Base-by-base conservation (phyloP, 2,797 vertebrate species). In the Manis pentadactyla region DNA sequence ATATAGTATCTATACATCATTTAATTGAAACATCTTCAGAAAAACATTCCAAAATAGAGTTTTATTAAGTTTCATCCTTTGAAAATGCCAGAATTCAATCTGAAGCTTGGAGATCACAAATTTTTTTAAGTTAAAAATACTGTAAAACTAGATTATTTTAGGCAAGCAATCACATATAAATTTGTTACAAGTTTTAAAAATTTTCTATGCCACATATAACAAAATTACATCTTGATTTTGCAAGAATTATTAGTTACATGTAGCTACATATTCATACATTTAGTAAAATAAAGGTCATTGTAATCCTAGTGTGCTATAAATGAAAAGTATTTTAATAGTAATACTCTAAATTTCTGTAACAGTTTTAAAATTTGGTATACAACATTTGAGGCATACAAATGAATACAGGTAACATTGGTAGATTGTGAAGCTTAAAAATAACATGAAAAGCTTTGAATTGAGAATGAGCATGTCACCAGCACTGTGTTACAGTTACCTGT, bases 1-100 rank as follows among this genome's bases (percentile, higher is more conserved):
- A 57, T 57, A 11, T 74, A 29, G 13, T 34, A 69, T 42, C 31
- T 34, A 4, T 74, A 27, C 0, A 64, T 83, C 66, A 68, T 13
- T 92, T 97, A 53, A 63, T 37, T 91, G n/a, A 94, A 96, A 73
- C 93, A 46, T 51, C 55, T 92, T 86, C 21, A 93, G 71, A 34
- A 95, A 88, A 42, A n/a, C 29, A 39, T 55, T 90, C 42, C 29
- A 21, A 79, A 51, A 25, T 91, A 34, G 17, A 31, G 3, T 88
- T 86, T 93, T 73, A 29, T 86, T 92, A 53, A 25, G 5, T 21
- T 64, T 49, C 49, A 71, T 79, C 79, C 61, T 96, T 95, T 34
- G 12, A 39, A 78, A 87, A 91, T 91, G 34, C 51, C 51, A 74
- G 19, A 77, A 23, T 93, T 85, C 51, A 53, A 7, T 18, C 73